These are phyloP conservation scores for Periplaneta americana DNA, from an alignment of 1,140 invertebrate species.

Conservation along the genomic window DNA sequence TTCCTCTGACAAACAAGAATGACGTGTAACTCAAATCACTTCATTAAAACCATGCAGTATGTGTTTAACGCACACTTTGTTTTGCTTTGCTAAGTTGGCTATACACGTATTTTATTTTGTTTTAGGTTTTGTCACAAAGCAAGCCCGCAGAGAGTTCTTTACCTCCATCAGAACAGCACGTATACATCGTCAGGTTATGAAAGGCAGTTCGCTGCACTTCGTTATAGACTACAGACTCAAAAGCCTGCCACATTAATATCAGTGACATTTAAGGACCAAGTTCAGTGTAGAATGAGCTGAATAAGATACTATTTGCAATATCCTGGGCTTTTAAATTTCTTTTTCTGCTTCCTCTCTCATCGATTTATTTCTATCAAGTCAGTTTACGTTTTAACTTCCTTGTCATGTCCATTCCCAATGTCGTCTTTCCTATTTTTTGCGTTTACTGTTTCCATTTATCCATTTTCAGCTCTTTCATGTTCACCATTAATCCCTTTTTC, in stretches of 20 bases:
- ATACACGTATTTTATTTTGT: background rate
- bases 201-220: background rate
- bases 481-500: no score
- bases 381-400: no score
- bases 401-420: no score
- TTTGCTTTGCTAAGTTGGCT: background rate
- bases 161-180: background rate
- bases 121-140: background rate
- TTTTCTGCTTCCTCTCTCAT: no score
- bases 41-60: background rate
- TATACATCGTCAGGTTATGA: background rate
- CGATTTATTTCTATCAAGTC: no score
- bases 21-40: background rate
- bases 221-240: background rate
- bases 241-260: background rate
- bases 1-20: background rate
- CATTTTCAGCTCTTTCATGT: no score
- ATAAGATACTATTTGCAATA: no score
- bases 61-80: background rate
- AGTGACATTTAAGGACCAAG: no score
- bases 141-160: background rate
- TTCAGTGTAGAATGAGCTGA: no score
- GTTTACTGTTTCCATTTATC: no score
- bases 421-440: no score
- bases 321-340: no score